Evolutionary conservation across 2,797 vertebrate species (phyloP).

Genomic region (Myotis vivesi): DNA sequence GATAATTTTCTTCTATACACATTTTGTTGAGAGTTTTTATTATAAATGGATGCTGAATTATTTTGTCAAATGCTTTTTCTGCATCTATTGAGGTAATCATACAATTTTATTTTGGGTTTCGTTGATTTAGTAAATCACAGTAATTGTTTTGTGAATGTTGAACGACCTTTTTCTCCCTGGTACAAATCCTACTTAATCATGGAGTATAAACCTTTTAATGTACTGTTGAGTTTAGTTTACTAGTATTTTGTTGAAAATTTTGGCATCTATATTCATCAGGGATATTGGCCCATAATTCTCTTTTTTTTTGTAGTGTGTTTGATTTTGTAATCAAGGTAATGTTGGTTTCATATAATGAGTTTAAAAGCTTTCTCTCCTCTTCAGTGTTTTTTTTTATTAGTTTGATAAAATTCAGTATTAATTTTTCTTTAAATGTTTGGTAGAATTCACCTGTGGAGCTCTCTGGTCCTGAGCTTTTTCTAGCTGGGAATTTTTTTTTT

Average conservation of each 20-base stretch:
- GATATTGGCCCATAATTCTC: background rate
- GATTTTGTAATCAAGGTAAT: background rate
- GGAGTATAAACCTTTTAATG: too few relatives aligned
- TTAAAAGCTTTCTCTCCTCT: background rate
- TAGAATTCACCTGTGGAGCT: background rate
- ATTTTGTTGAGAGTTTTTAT: too few relatives aligned
- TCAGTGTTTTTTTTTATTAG: background rate
- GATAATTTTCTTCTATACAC: too few relatives aligned
- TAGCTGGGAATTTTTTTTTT: background rate
- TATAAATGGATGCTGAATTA: too few relatives aligned
- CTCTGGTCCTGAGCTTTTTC: background rate
- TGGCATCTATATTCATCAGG: background rate
- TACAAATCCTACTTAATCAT: too few relatives aligned
- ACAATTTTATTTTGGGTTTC: too few relatives aligned
- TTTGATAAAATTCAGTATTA: background rate
- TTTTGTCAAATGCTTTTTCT: too few relatives aligned
- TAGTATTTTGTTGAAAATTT: background rate
- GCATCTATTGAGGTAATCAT: too few relatives aligned
- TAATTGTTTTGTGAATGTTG: too few relatives aligned
- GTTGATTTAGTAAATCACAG: too few relatives aligned
- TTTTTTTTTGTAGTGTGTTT: background rate
- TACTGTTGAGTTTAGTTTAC: too few relatives aligned
- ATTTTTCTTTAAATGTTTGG: background rate
- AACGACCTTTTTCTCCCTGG: too few relatives aligned
- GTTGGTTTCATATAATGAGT: background rate